Evolutionary conservation across 2,113 vertebrate genomes (phyloP).

Genomic region (Vulpes lagopus): DNA sequence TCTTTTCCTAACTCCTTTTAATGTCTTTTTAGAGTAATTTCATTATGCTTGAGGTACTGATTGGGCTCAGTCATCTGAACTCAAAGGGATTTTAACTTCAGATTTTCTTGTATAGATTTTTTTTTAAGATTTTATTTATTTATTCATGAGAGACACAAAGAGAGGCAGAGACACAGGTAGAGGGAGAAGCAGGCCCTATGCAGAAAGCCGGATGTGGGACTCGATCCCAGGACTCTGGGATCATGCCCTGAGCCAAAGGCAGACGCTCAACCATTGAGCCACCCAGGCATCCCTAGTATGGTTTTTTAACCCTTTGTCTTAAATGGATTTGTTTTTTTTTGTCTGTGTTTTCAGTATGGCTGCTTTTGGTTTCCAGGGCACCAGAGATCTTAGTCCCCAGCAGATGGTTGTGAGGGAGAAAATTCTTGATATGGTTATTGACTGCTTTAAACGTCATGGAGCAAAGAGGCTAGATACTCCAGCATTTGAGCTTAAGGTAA

Average conservation of each 20-base stretch:
- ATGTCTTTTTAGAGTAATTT: background rate
- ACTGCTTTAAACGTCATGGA: conserved; percentile 96
- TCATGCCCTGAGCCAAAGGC: no score
- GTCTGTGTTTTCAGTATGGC: background rate
- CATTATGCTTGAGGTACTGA: background rate
- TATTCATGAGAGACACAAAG: no score
- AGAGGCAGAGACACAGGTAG: no score
- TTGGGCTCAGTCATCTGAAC: conserved; percentile 48
- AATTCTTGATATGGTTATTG: conserved; percentile 91
- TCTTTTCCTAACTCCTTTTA: conserved; percentile 37
- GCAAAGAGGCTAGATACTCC: conserved; percentile 97
- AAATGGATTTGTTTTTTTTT: conserved; percentile 34
- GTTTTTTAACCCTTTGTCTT: conserved; percentile 42
- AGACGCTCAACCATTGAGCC: no score
- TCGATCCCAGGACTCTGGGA: no score
- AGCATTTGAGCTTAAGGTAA: conserved; percentile 95
- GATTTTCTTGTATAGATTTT: background rate
- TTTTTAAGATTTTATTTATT: no score
- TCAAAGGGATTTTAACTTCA: conserved; percentile 18
- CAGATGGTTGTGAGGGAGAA: conserved; percentile 94
- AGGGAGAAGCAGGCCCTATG: no score
- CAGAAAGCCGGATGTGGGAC: no score
- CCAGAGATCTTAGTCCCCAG: conserved; percentile 94
- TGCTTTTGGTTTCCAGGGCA: conserved; percentile 89
- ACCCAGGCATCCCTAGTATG: no score